A percentile compares a stretch with the other conserved stretches of the same genome.
Evolutionary conservation across 2,797 vertebrate species (phyloP).

Genomic region (Distichodus sexfasciatus): DNA sequence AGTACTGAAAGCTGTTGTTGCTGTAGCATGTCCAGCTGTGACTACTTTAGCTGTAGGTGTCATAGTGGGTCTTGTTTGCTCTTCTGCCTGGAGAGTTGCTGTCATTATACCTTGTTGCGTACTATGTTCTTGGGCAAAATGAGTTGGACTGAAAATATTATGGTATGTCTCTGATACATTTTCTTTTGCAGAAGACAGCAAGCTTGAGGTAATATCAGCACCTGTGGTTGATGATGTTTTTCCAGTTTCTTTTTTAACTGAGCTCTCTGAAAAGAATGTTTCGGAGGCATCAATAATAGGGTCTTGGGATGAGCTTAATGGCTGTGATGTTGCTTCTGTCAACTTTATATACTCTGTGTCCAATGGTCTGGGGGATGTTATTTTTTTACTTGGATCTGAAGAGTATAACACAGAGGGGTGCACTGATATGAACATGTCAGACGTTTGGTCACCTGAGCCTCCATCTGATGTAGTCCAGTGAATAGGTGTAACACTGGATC

Average conservation of each 20-base stretch:
- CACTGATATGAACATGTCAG: neutral
- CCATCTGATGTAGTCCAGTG: neutral
- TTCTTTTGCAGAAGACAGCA: slow-evolving; percentile 8
- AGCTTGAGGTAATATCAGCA: neutral
- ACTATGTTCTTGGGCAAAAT: neutral
- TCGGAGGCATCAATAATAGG: slow-evolving; percentile 27
- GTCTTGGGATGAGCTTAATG: neutral
- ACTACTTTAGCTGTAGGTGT: neutral
- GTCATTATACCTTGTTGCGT: slow-evolving; percentile 12
- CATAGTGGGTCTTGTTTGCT: neutral
- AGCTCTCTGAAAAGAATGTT: neutral
- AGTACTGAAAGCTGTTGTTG: neutral
- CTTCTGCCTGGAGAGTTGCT: neutral
- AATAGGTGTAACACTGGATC: neutral
- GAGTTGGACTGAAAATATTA: neutral
- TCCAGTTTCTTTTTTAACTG: neutral
- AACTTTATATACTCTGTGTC: neutral
- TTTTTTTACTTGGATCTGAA: neutral
- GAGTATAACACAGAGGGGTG: neutral
- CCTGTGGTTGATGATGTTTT: slow-evolving; percentile 5
- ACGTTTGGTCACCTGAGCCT: neutral
- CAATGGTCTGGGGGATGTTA: neutral
- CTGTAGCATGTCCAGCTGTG: neutral
- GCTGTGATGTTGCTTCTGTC: neutral
- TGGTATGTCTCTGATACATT: slow-evolving; percentile 1